Base-by-base conservation (phyloP, 1,140 invertebrate genomes). In the Hormaphis cornu region DNA sequence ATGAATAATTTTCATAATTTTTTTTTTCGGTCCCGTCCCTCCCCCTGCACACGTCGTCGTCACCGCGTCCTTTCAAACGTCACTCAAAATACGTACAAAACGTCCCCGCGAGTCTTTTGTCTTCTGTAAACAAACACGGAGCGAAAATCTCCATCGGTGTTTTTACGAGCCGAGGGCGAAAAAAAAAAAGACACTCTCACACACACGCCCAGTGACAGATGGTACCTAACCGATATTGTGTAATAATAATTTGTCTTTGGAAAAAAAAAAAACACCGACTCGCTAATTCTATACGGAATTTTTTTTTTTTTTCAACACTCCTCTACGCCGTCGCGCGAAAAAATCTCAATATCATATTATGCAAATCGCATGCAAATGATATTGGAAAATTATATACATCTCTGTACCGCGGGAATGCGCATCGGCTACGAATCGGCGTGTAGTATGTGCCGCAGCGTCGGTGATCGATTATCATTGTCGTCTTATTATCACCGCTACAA, bases 161-260 rank as follows among this genome's bases (percentile, higher is more conserved):
- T 66, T 66, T 66, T 66, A 66, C 35, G n/a, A n/a, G n/a, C n/a
- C n/a, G n/a, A n/a, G n/a, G n/a, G 20, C 37, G 22, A 50, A 20
- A 50, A 66, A n/a, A 66, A 66, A 66, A 44, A 50, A 24, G 12
- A 48, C 4, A n/a, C n/a, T n/a, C n/a, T n/a, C n/a, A n/a, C n/a
- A n/a, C n/a, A n/a, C 44, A 44, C 61, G 61, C 61, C 61, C 61
- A 22, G 42, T 7, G 61, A 50, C 61, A 66, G 61, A 46, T 66
- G 61, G 44, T 66, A 30, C 20, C 16, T 26, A 28, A 66, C 50
- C 61, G 61, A 50, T 66, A 66, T 66, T 66, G n/a, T n/a, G n/a
- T n/a, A n/a, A 66, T 66, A 50, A 33, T 50, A 66, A 66, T 66
- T 66, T 66, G 61, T 66, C 61, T 66, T 66, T 30, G 61, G 28